Evolutionary conservation across 2,797 vertebrate species (phyloP), one percentile per base, ranked within the genome.

Genomic region (Parauchenoglanis punctatus): DNA sequence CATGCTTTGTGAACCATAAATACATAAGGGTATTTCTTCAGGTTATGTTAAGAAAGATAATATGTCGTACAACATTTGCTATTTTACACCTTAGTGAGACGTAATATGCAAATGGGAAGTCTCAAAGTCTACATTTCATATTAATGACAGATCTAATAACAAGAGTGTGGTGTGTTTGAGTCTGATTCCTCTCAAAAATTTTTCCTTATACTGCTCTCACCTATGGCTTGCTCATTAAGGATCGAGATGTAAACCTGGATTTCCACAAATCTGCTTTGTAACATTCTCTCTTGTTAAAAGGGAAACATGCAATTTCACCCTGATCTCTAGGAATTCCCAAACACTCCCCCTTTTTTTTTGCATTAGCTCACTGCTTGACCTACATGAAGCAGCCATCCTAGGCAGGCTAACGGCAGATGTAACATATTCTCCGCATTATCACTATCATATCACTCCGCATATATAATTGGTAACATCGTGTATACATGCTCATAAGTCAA

Each of bases 381-480:
- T 58, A 67, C 18, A 59, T 68, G 52, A 78, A 63, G 81, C 77
- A 44, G 54, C 35, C 23, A 40, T 76, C 58, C 18, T 88, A 52
- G 83, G 44, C 59, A 10, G 40, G 87, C 90, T 85, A 81, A 81
- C 86, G 86, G 85, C 81, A 88, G 87, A 89, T 90, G 75, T 67
- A 89, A 88, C 87, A 89, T 89, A 89, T 88, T 87, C 92, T 82
- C 92, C 81, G 89, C 85, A 88, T 90, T 89, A 91, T 91, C 89
- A 89, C 81, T 31, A 31, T 31, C 31, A 31, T 31, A 31, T 31
- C 31, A 31, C 31, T 31, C 31, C 31, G 31, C 31, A 31, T 31
- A 31, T 31, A 31, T 31, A 31, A 31, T 31, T 31, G 31, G 31
- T 31, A 31, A 31, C 31, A 31, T 31, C 31, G 31, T 31, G 31